Evolutionary conservation across 1,140 invertebrate genomes (phyloP).

Genomic region (Nephila pilipes): DNA sequence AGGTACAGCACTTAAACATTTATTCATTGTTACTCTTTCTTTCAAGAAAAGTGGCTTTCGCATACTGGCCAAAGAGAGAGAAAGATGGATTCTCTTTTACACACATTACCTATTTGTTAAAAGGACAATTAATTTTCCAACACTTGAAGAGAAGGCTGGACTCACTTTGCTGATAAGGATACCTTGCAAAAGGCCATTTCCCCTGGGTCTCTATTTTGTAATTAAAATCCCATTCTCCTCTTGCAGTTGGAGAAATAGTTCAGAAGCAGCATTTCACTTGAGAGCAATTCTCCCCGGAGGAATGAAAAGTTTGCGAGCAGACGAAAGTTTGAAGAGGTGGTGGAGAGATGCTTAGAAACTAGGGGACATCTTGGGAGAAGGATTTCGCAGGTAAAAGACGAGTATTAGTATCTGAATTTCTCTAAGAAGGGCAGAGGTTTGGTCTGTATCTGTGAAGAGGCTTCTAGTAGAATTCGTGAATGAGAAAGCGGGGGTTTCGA

Average conservation of each 20-base stretch:
- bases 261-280: neutral
- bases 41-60: neutral
- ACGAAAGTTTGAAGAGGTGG: neutral
- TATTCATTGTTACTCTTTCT: neutral
- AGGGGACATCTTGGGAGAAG: neutral
- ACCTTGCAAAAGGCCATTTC: constrained; percentile 40
- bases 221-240: constrained; percentile 42
- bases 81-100: neutral
- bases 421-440: neutral
- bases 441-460: neutral
- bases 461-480: neutral
- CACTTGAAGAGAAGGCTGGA: neutral
- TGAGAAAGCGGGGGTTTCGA: neutral
- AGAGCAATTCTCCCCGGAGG: neutral
- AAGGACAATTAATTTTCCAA: constrained; percentile 27
- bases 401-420: neutral
- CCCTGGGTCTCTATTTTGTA: neutral
- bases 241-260: neutral
- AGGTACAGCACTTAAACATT: neutral
- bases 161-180: constrained; percentile 16
- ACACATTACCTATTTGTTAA: constrained; percentile 13
- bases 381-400: neutral
- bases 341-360: neutral
- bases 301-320: neutral
- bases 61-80: neutral